Evolutionary conservation across 1,140 invertebrate genomes (phyloP).

Genomic region (Drosophila bifasciata): DNA sequence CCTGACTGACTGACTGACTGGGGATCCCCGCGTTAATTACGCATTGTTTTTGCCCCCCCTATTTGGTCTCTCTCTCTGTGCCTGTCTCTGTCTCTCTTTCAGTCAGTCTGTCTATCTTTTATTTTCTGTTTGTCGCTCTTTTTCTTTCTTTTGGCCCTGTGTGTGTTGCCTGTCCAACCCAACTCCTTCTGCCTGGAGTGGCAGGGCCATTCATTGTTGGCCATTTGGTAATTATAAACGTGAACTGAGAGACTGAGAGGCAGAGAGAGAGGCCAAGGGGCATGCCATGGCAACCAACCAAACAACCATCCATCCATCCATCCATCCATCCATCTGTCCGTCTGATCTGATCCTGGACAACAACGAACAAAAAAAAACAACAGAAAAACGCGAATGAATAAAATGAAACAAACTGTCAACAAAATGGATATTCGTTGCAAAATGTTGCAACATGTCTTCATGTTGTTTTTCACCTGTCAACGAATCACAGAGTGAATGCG

Average conservation of each 20-base stretch:
- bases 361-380: constrained; percentile 2
- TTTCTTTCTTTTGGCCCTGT: constrained; percentile 1
- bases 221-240: constrained; percentile 81
- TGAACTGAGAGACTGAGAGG: constrained; percentile 25
- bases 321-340: neutral
- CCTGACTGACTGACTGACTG: constrained; percentile 22
- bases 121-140: neutral
- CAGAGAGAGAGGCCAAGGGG: too few species aligned
- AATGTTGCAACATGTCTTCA: constrained; percentile 45
- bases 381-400: constrained; percentile 24
- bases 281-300: constrained; percentile 52
- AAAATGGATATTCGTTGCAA: constrained; percentile 72
- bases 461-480: constrained; percentile 61
- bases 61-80: constrained; percentile 1
- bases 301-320: neutral
- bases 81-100: constrained; percentile 1
- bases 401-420: constrained; percentile 64
- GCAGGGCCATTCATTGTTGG: constrained; percentile 54
- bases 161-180: constrained; percentile 39
- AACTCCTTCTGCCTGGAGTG: constrained; percentile 18
- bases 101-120: neutral
- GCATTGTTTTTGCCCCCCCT: constrained; percentile 66
- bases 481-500: constrained; percentile 9
- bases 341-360: constrained; percentile 9
- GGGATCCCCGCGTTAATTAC: constrained; percentile 65